Base-by-base conservation (phyloP, 2,888 invertebrate species). In the Cheiracanthium punctorium region DNA sequence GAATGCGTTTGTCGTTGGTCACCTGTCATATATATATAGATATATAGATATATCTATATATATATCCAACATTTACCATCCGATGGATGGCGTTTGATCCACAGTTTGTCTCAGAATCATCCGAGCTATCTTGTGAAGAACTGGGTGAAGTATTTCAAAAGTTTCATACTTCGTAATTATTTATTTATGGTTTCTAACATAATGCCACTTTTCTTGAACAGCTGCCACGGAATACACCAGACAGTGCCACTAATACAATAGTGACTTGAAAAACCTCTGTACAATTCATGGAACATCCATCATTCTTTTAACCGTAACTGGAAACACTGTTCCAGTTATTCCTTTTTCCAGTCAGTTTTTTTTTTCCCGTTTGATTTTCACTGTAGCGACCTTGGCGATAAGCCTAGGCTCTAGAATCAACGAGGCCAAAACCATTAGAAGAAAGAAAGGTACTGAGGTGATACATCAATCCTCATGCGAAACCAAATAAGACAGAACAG, bases 151-250 rank as follows among this genome's bases (percentile, higher is more conserved):
- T 12, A 17, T 1, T 32, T 33, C 33, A 33, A n/a, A 7, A 32
- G 33, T 20, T 14, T 67, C 7, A 30, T 30, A 29, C n/a, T 67
- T 30, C 17, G 17, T 67, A 30, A 77, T 72, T 37, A 30, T 20
- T 73, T 24, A 5, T 67, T 14, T n/a, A 75, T 37, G 20, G 43
- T 33, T 41, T 64, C 65, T 69, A 41, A 29, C 43, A 58, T 41
- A 79, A 43, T 71, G 79, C 71, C 71, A 43, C 58, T 75, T 64
- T 67, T 28, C n/a, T 69, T 75, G 75, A 71, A 70, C 64, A 87
- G 86, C 81, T 87, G 81, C 86, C 81, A 87, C 81, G 86, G 86
- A 87, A 85, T 80, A 85, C 80, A 80, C 85, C 84, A 52, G 41
- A 69, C 67, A 69, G 79, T 65, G 73, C 65, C 79, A 67, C 82